Percentiles rank a stretch among this genome's conserved stretches.
These are phyloP conservation scores for Barnardius zonarius DNA, from an alignment of 2,113 vertebrate genomes.

Conservation along the genomic window DNA sequence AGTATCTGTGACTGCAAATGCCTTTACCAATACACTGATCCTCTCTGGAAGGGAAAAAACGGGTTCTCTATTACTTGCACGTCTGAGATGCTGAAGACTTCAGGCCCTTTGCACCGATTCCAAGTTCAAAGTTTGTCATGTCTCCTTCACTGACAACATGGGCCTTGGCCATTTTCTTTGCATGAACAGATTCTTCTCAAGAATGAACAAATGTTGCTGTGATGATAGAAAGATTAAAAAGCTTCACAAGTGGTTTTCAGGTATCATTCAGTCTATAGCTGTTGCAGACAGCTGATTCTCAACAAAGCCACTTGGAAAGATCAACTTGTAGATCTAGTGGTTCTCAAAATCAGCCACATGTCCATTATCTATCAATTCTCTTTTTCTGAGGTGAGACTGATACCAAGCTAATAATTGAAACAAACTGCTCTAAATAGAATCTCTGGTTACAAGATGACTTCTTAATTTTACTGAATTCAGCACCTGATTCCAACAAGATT, in stretches of 20 bases:
- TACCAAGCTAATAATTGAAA: background rate
- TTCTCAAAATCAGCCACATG: background rate
- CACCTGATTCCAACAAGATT: background rate
- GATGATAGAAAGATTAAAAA: background rate
- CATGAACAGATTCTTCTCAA: background rate
- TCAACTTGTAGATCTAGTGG: background rate
- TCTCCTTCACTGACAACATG: background rate
- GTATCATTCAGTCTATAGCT: background rate
- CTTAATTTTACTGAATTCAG: background rate
- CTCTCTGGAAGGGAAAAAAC: background rate
- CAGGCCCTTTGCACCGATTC: background rate
- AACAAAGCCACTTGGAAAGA: background rate
- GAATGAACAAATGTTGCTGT: background rate
- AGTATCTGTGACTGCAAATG: background rate
- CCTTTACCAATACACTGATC: background rate
- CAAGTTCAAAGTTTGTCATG: background rate
- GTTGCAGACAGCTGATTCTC: background rate
- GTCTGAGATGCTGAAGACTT: background rate
- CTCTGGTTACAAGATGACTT: background rate
- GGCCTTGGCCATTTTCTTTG: background rate
- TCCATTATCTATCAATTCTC: background rate
- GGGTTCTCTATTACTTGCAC: background rate
- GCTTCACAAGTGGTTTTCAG: background rate
- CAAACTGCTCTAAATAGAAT: background rate
- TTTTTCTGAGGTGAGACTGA: background rate